Conservation (phyloP, 2,113 vertebrate genomes). For the Cnemophilus loriae region DNA sequence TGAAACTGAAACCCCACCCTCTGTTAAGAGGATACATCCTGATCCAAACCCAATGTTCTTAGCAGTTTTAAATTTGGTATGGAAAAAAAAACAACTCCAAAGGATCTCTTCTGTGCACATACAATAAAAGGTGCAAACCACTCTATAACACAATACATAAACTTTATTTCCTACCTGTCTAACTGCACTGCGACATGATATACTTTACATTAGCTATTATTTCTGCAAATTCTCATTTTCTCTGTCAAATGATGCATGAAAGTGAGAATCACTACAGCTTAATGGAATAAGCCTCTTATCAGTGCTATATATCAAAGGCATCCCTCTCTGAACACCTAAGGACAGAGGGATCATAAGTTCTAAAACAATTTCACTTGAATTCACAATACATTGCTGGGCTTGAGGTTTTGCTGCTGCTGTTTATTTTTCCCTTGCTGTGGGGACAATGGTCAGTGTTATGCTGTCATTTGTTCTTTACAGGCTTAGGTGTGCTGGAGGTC, state of each 20-base stretch:
- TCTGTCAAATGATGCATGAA: conserved; percentile 65
- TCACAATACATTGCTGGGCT: not conserved
- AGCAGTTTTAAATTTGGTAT: not conserved
- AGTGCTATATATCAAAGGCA: conserved; percentile 20
- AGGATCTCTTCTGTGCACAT: not conserved
- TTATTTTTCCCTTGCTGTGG: not conserved
- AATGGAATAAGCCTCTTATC: conserved; percentile 52
- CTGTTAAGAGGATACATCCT: not conserved
- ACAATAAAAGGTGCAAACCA: not conserved
- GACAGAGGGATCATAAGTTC: not conserved
- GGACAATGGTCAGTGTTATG: not conserved
- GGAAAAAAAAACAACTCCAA: not conserved
- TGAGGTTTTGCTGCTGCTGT: not conserved
- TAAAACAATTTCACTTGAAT: not conserved
- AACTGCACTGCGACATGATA: not conserved
- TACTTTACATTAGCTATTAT: conserved; percentile 58
- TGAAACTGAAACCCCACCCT: not conserved
- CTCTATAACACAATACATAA: conserved; percentile 8
- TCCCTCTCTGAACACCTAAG: conserved; percentile 37
- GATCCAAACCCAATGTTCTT: not conserved
- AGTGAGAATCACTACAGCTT: conserved; percentile 47
- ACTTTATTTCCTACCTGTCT: conserved; percentile 43
- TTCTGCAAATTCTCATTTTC: conserved; percentile 65
- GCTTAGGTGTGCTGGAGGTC: not conserved
- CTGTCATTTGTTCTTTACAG: not conserved